A percentile compares a stretch with the other conserved stretches of the same genome.
Evolutionary conservation across 2,888 invertebrate genomes (phyloP).

Genomic region (Tineola bisselliella): DNA sequence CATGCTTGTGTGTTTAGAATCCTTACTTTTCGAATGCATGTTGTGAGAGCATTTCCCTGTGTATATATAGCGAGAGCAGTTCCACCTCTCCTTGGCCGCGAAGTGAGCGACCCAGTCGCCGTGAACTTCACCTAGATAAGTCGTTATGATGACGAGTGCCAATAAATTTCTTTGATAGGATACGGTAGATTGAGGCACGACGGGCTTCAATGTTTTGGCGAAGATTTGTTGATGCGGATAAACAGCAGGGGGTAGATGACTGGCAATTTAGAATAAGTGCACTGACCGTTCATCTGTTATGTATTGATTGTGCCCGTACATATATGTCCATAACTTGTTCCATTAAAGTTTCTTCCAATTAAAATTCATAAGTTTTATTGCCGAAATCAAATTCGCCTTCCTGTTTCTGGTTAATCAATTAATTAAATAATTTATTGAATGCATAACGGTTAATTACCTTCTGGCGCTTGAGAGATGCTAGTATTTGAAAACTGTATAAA

Average conservation of each 20-base stretch:
- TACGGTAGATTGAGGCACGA: slow-evolving; percentile 45
- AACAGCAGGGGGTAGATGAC: slow-evolving; percentile 11
- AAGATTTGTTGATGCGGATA: slow-evolving; percentile 13
- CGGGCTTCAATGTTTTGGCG: slow-evolving; percentile 19
- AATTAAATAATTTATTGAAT: neutral
- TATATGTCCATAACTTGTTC: neutral
- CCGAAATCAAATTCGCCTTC: neutral
- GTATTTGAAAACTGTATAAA: neutral
- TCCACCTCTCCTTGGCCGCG: slow-evolving; percentile 33
- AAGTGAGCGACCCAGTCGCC: slow-evolving; percentile 36
- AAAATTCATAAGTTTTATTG: neutral
- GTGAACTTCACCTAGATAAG: slow-evolving; percentile 55
- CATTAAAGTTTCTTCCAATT: neutral
- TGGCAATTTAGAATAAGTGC: slow-evolving; percentile 14
- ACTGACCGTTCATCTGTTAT: slow-evolving; percentile 14
- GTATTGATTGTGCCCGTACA: neutral
- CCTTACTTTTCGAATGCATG: slow-evolving; percentile 44
- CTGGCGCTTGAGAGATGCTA: neutral
- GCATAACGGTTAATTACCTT: neutral
- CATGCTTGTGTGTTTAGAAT: slow-evolving; percentile 32
- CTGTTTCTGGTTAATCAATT: neutral
- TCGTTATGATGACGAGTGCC: slow-evolving; percentile 30
- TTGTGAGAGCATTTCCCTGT: slow-evolving; percentile 62
- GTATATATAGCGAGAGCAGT: slow-evolving; percentile 43
- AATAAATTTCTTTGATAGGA: slow-evolving; percentile 46